Base-by-base conservation (phyloP, 2,797 vertebrate species). In the Coluber constrictor region DNA sequence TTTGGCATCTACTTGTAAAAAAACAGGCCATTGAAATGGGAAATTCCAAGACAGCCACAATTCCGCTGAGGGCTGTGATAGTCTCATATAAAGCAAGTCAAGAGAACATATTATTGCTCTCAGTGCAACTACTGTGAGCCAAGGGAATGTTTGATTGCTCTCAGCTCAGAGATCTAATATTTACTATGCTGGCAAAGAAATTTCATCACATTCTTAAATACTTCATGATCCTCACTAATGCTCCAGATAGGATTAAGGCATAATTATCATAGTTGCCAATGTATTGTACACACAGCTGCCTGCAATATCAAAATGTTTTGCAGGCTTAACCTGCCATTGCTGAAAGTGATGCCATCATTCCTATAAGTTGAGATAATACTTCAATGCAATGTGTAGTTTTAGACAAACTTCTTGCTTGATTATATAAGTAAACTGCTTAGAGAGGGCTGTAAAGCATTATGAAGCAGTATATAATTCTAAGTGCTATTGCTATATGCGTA, bases 241-340 rank as follows among this genome's bases (percentile, higher is more conserved):
- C 47, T 79, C 43, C 60, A n/a, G 23, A 61, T 47, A 88, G 87
- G 63, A 89, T 93, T 88, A 91, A 79, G 43, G 43, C 29, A 20
- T 60, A 60, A 90, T 79, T 88, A 61, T 61, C 43, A 32, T 74
- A 90, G 56, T 57, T 79, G 55, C 92, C 59, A 83, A 88, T 88
- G 79, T 60, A 43, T 66, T 88, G 27, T 54, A 88, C 20, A 59
- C n/a, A 59, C 56, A 93, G 90, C 90, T 93, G 92, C 59, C 56
- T 91, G 66, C 66, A 61, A 43, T 61, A 88, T 56, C 29, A 57
- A 91, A 60, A 88, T 59, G 57, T 32, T 93, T 88, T 37, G 29
- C 60, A 79, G 29, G 55, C 43, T 83, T 79, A 83, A 83, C 7
- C 27, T 32, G 23, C 56, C 29, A 18, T 27, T 6, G 18, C n/a